Percentiles rank a stretch among this genome's conserved stretches.
Conservation (phyloP, 2,797 vertebrate species). For the Erpetoichthys calabaricus region DNA sequence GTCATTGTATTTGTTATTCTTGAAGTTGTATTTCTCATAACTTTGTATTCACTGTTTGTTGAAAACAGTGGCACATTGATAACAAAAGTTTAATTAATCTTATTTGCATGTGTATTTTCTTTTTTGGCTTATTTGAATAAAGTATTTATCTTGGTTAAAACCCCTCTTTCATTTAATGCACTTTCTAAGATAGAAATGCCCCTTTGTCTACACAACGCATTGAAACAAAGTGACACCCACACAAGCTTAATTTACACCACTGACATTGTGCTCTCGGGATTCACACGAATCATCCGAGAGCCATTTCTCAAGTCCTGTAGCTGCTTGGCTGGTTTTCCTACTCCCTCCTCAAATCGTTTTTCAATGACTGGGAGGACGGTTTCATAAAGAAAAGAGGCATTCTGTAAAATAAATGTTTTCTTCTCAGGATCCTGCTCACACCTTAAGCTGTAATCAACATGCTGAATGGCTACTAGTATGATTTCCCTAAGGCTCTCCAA, state of each 20-base stretch:
- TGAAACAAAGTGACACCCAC: no score
- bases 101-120: no score
- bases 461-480: slow-evolving; percentile 86
- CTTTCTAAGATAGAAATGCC: not conserved
- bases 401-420: slow-evolving; percentile 82
- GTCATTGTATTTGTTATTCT: no score
- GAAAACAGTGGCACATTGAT: no score
- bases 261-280: slow-evolving; percentile 88
- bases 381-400: slow-evolving; percentile 88
- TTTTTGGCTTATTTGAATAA: no score
- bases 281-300: slow-evolving; percentile 66
- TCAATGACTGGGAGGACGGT: slow-evolving; percentile 90
- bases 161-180: not conserved
- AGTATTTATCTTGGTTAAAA: no score
- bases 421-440: slow-evolving; percentile 93
- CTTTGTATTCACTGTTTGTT: no score
- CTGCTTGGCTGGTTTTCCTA: slow-evolving; percentile 93
- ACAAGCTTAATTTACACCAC: slow-evolving; percentile 53
- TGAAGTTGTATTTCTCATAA: no score
- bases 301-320: slow-evolving; percentile 86
- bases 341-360: slow-evolving; percentile 80
- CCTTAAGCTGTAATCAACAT: slow-evolving; percentile 92
- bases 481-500: slow-evolving; percentile 89
- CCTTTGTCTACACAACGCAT: not conserved
- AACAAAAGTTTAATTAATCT: no score